Conservation (phyloP, 1,140 invertebrate genomes). For the Polypedilum pembai region DNA sequence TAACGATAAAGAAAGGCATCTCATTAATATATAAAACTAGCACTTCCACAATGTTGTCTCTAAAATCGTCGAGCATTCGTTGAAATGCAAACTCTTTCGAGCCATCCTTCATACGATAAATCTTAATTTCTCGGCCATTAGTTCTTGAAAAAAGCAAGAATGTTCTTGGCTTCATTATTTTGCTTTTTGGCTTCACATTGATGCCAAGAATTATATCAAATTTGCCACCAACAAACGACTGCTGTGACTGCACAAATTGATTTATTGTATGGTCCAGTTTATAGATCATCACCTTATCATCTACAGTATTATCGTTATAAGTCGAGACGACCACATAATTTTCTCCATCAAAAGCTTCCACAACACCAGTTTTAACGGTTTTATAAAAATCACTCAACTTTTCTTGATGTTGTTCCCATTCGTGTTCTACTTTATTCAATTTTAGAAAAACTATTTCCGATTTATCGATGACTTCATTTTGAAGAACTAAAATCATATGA, state of each 20-base stretch:
- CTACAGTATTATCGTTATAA: neutral
- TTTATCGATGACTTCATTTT: neutral
- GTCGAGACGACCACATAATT: neutral
- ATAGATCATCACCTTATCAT: neutral
- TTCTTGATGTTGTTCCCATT: neutral
- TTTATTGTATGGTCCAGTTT: neutral
- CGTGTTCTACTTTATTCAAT: neutral
- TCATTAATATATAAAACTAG: constrained; percentile 6
- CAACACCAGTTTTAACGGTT: neutral
- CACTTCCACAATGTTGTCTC: neutral
- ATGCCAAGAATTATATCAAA: constrained; percentile 10
- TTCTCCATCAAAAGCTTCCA: neutral
- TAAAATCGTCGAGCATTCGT: neutral
- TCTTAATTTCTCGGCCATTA: neutral
- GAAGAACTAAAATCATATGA: neutral
- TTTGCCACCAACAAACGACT: neutral
- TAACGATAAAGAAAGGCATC: neutral
- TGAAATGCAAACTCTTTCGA: neutral
- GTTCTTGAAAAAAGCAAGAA: neutral
- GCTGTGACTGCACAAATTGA: neutral
- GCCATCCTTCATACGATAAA: neutral
- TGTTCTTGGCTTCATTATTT: neutral
- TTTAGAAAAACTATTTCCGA: neutral
- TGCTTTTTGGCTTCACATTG: neutral
- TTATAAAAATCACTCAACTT: neutral